Evolutionary conservation across 1,140 invertebrate species (phyloP).

Genomic region (Caerostris extrusa): DNA sequence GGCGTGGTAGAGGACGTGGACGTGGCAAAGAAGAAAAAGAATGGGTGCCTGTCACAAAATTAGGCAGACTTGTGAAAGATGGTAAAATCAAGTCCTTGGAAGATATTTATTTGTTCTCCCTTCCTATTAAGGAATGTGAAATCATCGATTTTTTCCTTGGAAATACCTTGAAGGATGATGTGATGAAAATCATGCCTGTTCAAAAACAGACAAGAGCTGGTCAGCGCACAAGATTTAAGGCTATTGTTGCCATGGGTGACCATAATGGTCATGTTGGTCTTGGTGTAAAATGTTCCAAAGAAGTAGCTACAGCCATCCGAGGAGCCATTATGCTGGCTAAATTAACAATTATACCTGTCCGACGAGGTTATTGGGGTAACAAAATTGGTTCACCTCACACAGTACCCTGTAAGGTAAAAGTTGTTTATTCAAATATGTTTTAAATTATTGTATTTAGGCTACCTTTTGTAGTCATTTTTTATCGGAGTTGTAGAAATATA

Average conservation of each 20-base stretch:
- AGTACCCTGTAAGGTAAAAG: slow-evolving; percentile 97
- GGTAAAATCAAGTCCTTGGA: slow-evolving; percentile 98
- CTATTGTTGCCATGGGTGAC: slow-evolving; percentile 96
- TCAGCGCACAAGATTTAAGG: slow-evolving; percentile 99
- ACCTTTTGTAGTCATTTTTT: no score
- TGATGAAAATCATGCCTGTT: slow-evolving; percentile 99
- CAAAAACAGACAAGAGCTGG: slow-evolving; percentile 99
- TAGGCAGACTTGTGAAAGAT: slow-evolving; percentile 98
- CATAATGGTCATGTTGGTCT: slow-evolving; percentile 99
- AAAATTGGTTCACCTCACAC: slow-evolving; percentile 99
- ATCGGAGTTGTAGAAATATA: no score
- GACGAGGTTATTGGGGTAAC: slow-evolving; percentile 99
- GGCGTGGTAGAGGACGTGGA: slow-evolving; percentile 91
- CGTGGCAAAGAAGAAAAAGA: slow-evolving; percentile 96
- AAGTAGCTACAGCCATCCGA: slow-evolving; percentile 99
- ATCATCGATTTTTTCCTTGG: slow-evolving; percentile 99
- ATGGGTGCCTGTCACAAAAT: slow-evolving; percentile 99
- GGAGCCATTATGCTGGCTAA: slow-evolving; percentile 99
- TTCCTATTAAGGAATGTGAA: slow-evolving; percentile 99
- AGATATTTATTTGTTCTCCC: slow-evolving; percentile 98
- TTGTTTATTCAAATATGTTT: no score
- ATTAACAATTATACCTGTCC: slow-evolving; percentile 98
- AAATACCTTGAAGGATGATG: slow-evolving; percentile 96
- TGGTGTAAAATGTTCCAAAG: slow-evolving; percentile 99
- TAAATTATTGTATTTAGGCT: no score